Conservation (phyloP, 35 echinoderm and acorn worm species). For the Chiridota heheva region DNA sequence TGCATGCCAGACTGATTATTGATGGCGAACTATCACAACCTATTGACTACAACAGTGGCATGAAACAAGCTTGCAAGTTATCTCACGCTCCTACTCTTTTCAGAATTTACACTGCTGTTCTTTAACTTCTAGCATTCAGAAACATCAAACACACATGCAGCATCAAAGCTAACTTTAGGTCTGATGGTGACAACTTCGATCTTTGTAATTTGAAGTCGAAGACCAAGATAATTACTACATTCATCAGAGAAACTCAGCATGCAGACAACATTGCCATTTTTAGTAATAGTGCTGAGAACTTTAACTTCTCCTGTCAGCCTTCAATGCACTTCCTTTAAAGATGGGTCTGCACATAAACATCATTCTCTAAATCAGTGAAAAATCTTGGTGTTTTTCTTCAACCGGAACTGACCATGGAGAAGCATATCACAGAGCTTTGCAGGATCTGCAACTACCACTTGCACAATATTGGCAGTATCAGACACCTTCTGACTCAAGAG, state of each 20-base stretch:
- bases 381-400: too few species aligned
- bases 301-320: neutral
- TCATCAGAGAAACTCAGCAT: neutral
- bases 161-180: neutral
- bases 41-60: slow-evolving; percentile 5
- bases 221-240: neutral
- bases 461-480: too few species aligned
- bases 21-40: slow-evolving; percentile 20
- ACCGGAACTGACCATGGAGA: too few species aligned
- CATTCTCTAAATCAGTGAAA: too few species aligned
- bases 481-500: too few species aligned
- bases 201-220: neutral
- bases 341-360: too few species aligned
- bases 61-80: too few species aligned
- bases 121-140: too few species aligned
- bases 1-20: slow-evolving; percentile 21
- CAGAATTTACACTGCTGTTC: neutral
- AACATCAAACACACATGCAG: neutral
- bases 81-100: neutral
- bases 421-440: too few species aligned
- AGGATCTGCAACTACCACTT: too few species aligned
- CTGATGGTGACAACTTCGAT: neutral
- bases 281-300: neutral
- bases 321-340: neutral
- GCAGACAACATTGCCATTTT: neutral